Evolutionary conservation across 2,888 invertebrate genomes (phyloP), one percentile per base, ranked within the genome.

Genomic region (Callimorpha dominula): DNA sequence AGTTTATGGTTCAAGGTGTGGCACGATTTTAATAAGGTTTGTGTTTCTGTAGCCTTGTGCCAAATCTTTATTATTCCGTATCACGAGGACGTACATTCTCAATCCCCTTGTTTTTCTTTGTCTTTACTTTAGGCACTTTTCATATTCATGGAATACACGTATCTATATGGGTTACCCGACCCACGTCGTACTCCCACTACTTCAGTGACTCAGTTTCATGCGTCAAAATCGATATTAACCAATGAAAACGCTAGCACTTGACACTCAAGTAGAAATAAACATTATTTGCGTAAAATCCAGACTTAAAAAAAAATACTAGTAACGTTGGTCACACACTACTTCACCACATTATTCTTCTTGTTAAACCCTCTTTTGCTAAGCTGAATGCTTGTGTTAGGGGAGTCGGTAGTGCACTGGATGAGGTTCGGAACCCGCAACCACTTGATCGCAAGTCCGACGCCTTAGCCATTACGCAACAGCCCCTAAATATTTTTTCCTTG

Each of bases 1-100:
- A 68, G 43, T 49, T 69, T 65, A 65, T 65, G 49, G 50, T 65
- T 71, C 15, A 71, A 66, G 71, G 71, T 66, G 66, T 60, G 65
- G 57, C 71, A 60, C 65, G 40, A 65, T 65, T 71, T 65, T 49
- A 57, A 49, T 64, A 57, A 60, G 60, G 54, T 57, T 42, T 31
- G 11, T 40, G 49, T 20, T 65, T 46, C 46, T 52, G 50, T 71
- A 66, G 66, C 71, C 71, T 66, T 71, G 71, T 60, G 4, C 71
- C 66, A 71, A 42, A 70, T 70, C 54, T 70, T 64, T 20, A 70
- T 43, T 54, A 42, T 70, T 52, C n/a, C 52, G 15, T 46, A 65
- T 70, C 64, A 54, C 65, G 63, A 40, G 49, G 31, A 57, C 43
- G 43, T 20, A 31, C 49, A n/a, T 60, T 46, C 40, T n/a, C n/a